A percentile compares a stretch with the other conserved stretches of the same genome.
Conservation (phyloP, 2,797 vertebrate genomes). For the Paramormyrops hopkinsi region DNA sequence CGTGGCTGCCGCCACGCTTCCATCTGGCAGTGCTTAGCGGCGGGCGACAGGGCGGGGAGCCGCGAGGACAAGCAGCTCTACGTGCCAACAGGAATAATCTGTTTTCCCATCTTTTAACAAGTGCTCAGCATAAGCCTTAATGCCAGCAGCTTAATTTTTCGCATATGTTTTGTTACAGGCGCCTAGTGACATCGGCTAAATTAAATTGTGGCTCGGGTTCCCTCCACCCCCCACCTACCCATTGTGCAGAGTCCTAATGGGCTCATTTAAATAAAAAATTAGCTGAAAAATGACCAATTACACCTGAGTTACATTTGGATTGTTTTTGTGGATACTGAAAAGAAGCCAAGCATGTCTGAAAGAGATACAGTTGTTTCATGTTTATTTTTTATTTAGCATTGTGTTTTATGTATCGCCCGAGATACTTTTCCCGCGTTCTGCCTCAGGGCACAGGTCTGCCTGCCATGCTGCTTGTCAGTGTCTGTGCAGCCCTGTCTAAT, state of each 20-base stretch:
- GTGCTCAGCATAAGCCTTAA: constrained; percentile 1
- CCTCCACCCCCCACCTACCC: neutral
- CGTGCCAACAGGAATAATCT: neutral
- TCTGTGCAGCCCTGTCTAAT: neutral
- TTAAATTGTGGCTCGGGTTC: neutral
- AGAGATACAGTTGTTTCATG: neutral
- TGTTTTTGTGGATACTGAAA: neutral
- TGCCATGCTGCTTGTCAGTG: neutral
- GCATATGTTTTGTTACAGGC: neutral
- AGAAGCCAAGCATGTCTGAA: neutral
- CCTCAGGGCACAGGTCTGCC: neutral
- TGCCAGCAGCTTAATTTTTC: neutral
- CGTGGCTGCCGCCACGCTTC: neutral
- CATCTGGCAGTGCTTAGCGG: neutral
- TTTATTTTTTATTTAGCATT: neutral
- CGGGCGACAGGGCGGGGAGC: neutral
- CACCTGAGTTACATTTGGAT: neutral
- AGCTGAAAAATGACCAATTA: neutral
- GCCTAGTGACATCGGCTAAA: neutral
- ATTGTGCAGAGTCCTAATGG: neutral
- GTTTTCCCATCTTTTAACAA: neutral
- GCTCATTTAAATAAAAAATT: neutral
- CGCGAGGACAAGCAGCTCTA: neutral
- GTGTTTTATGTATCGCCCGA: neutral
- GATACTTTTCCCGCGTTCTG: neutral